Conservation (phyloP, 1,140 invertebrate genomes). For the Caerostris darwini region DNA sequence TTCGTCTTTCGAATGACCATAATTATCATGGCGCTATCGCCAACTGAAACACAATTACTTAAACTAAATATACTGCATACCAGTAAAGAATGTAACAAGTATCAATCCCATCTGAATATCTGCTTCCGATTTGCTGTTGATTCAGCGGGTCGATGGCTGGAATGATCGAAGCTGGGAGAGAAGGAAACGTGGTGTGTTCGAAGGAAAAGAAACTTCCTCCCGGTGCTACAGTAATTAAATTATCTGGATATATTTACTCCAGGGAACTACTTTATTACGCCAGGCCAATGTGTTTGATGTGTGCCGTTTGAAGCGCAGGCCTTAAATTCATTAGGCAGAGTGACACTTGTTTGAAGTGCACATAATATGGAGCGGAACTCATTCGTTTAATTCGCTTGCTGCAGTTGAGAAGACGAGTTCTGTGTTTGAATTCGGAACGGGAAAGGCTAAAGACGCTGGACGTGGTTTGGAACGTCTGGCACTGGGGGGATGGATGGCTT, state of each 20-base stretch:
- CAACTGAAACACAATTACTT: too few species aligned
- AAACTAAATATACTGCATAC: too few species aligned
- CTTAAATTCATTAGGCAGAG: conserved; percentile 62
- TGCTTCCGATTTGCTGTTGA: background rate
- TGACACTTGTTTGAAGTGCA: conserved; percentile 58
- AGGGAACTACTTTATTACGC: conserved; percentile 44
- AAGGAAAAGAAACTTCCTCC: conserved; percentile 57
- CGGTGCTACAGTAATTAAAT: conserved; percentile 59
- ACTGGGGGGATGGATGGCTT: too few species aligned
- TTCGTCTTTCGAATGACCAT: too few species aligned
- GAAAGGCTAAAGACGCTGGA: background rate
- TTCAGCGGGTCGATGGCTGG: background rate
- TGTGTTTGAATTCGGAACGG: background rate
- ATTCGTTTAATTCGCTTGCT: background rate
- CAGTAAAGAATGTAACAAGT: background rate
- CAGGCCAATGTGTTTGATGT: conserved; percentile 35
- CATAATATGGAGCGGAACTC: conserved; percentile 39
- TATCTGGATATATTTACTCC: conserved; percentile 54
- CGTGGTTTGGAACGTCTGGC: too few species aligned
- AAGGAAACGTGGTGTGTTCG: background rate
- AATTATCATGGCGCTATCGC: too few species aligned
- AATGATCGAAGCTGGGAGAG: background rate
- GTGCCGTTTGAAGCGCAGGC: conserved; percentile 42
- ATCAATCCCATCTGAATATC: background rate
- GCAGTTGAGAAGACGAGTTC: background rate